A percentile compares a stretch with the other conserved stretches of the same genome.
Conservation (phyloP, 2,113 vertebrate species). For the Pomatorhinus ruficollis region DNA sequence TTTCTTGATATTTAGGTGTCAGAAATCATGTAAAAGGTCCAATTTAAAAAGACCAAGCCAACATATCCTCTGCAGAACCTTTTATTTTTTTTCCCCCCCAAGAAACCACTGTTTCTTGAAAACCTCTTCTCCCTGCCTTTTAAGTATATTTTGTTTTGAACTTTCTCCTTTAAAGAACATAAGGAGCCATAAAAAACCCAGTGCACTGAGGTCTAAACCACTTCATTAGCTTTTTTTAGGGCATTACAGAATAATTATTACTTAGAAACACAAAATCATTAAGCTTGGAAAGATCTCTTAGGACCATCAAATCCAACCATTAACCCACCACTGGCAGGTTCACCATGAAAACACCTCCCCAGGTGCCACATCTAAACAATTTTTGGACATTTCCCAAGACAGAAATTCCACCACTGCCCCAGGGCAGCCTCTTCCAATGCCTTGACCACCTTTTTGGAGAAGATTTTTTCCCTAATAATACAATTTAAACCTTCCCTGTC, state of each 20-base stretch:
- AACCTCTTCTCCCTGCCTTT: fast-evolving
- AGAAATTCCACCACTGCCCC: background rate
- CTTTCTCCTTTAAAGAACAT: background rate
- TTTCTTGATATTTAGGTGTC: background rate
- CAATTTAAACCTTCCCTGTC: background rate
- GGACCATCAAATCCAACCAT: background rate
- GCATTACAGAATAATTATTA: background rate
- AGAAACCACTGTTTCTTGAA: background rate
- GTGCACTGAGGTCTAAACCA: background rate
- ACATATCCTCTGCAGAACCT: background rate
- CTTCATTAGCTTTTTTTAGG: background rate
- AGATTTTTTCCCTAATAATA: background rate
- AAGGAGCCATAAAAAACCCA: background rate
- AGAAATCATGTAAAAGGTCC: background rate
- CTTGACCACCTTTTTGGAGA: background rate
- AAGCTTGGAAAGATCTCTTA: background rate
- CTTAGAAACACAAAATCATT: background rate
- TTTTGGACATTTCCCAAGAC: background rate
- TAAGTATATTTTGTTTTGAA: background rate
- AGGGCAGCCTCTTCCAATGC: background rate
- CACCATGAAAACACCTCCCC: background rate
- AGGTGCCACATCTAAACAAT: background rate
- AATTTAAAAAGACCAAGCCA: fast-evolving
- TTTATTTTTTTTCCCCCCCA: background rate
- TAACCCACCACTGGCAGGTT: background rate